These are phyloP conservation scores for Orientallactaga sibirica DNA, from an alignment of 2,797 vertebrate species.

Conservation along the genomic window DNA sequence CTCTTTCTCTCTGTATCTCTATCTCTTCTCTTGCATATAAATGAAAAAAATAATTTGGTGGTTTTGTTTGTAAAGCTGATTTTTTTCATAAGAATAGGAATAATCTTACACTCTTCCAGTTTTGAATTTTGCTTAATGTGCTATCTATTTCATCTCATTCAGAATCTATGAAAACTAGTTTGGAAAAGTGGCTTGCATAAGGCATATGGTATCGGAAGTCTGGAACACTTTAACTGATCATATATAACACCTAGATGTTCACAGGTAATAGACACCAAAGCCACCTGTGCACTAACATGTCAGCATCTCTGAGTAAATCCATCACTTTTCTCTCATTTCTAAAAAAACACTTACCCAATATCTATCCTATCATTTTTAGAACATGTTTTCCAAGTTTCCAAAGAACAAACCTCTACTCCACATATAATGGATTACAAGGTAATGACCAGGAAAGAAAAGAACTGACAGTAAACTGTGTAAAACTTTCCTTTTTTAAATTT, in stretches of 20 bases:
- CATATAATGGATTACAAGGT: slow-evolving; percentile 39
- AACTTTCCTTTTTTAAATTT: background rate
- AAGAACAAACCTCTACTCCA: slow-evolving; percentile 56
- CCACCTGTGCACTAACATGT: slow-evolving; percentile 51
- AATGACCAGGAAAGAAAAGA: background rate
- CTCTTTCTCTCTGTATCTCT: too few species aligned
- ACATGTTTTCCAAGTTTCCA: slow-evolving; percentile 50
- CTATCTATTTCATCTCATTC: slow-evolving; percentile 69
- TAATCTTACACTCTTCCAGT: background rate
- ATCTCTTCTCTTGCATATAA: too few species aligned
- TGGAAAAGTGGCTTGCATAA: slow-evolving; percentile 62
- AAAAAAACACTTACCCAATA: slow-evolving; percentile 53
- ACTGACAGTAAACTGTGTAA: slow-evolving; percentile 67
- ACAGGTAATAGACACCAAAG: slow-evolving; percentile 62
- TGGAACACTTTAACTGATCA: slow-evolving; percentile 76
- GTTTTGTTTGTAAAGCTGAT: slow-evolving; percentile 48
- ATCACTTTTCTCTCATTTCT: slow-evolving; percentile 67
- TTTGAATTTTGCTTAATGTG: slow-evolving; percentile 71
- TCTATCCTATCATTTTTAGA: slow-evolving; percentile 53
- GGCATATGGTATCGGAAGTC: slow-evolving; percentile 79
- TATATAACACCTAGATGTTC: slow-evolving; percentile 73
- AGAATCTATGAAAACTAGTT: slow-evolving; percentile 74
- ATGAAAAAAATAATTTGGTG: background rate
- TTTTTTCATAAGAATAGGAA: slow-evolving; percentile 36
- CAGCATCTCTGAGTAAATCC: slow-evolving; percentile 48